Percentiles rank a stretch among this genome's conserved stretches.
These are phyloP conservation scores for Drosophila biarmipes DNA, from an alignment of 1,140 invertebrate species.

Conservation along the genomic window DNA sequence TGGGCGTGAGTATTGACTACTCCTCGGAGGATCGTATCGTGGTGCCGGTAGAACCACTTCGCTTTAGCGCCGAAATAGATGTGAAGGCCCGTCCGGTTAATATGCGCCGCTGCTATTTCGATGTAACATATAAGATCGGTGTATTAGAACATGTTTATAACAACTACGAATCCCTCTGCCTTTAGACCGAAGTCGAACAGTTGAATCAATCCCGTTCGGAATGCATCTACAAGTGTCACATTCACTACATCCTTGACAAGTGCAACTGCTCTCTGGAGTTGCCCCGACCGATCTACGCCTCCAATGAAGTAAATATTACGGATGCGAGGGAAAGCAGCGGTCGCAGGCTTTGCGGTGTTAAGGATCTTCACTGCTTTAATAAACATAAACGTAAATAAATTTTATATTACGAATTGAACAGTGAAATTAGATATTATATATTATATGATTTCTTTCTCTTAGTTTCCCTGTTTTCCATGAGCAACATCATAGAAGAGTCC, in stretches of 20 bases:
- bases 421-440: too few relatives aligned
- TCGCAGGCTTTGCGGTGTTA: conserved; percentile 8
- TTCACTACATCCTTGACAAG: conserved; percentile 41
- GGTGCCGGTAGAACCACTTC: conserved; percentile 50
- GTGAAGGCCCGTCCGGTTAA: conserved; percentile 56
- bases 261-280: conserved; percentile 40
- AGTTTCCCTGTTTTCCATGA: conserved; percentile 53
- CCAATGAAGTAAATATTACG: background rate
- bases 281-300: background rate
- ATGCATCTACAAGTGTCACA: conserved; percentile 58
- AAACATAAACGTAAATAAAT: conserved; percentile 42
- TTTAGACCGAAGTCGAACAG: conserved; percentile 21
- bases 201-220: conserved; percentile 29
- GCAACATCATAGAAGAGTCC: conserved; percentile 75
- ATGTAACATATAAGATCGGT: conserved; percentile 4
- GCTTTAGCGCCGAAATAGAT: conserved; percentile 52
- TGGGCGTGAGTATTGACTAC: conserved; percentile 57
- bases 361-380: conserved; percentile 48
- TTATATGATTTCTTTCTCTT: background rate
- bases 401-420: too few relatives aligned
- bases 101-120: conserved; percentile 64
- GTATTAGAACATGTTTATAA: too few relatives aligned
- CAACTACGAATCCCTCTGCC: background rate
- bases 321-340: background rate
- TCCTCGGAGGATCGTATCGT: conserved; percentile 63